Percentiles rank a stretch among this genome's conserved stretches.
Evolutionary conservation across 2,797 vertebrate genomes (phyloP).

Genomic region (Naso thynnoides): DNA sequence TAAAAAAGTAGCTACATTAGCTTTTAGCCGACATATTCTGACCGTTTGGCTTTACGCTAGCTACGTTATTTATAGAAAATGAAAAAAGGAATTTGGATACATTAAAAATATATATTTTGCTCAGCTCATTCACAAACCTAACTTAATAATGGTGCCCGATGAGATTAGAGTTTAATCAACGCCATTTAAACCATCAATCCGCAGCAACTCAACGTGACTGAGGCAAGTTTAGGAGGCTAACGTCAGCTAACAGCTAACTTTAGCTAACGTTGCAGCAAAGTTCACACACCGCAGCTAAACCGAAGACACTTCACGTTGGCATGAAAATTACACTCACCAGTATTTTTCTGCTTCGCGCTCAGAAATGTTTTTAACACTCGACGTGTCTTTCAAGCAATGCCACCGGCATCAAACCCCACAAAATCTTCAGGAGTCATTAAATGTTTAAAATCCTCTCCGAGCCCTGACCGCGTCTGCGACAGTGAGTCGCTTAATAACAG

Average conservation of each 20-base stretch:
- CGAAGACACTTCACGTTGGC: neutral
- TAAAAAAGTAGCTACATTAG: neutral
- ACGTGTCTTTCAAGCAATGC: neutral
- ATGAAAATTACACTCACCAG: slow-evolving; percentile 32
- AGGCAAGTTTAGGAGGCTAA: neutral
- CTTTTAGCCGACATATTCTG: neutral
- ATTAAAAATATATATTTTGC: neutral
- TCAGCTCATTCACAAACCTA: neutral
- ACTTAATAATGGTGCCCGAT: neutral
- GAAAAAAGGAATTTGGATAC: neutral
- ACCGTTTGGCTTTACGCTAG: neutral
- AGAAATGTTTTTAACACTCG: neutral
- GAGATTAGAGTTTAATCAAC: neutral
- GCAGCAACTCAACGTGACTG: neutral
- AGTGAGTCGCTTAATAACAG: neutral
- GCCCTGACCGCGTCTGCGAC: no score
- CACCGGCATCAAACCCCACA: neutral
- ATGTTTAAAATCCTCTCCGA: no score
- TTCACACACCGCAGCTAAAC: fast-evolving
- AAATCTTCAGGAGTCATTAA: neutral
- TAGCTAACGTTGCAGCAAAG: no score
- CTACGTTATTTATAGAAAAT: neutral
- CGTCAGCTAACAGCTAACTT: neutral
- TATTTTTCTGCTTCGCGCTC: no score
- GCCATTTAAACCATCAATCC: neutral